Evolutionary conservation across 2,888 invertebrate species (phyloP).

Genomic region (Onthophagus sagittarius): DNA sequence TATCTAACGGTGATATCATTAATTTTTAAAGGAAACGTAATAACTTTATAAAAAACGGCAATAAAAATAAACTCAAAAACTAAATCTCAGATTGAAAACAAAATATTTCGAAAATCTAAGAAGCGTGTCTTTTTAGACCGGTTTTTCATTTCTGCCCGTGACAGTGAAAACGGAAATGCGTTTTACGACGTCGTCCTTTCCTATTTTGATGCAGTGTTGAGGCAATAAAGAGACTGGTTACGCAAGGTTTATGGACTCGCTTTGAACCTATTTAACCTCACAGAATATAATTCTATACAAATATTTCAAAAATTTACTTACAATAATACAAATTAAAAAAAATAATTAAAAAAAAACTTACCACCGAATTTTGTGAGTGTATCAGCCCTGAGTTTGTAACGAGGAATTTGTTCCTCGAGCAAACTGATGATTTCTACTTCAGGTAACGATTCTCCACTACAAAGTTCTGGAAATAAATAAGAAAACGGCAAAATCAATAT

Average conservation of each 20-base stretch:
- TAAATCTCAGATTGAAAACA: no score
- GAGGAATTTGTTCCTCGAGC: slow-evolving; percentile 91
- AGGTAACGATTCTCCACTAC: slow-evolving; percentile 86
- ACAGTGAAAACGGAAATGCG: not conserved
- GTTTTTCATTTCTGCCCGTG: not conserved
- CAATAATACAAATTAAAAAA: not conserved
- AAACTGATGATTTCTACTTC: slow-evolving; percentile 96
- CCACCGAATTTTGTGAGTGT: slow-evolving; percentile 90
- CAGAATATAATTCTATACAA: not conserved
- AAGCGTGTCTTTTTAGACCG: no score
- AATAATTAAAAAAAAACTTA: slow-evolving; percentile 43
- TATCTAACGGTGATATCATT: no score
- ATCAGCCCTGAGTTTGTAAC: slow-evolving; percentile 90
- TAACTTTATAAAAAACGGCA: no score
- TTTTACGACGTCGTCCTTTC: not conserved
- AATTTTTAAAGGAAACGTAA: no score
- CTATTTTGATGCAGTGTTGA: not conserved
- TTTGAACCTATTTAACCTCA: not conserved
- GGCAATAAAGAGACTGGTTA: not conserved
- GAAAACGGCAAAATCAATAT: no score
- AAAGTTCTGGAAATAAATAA: slow-evolving; percentile 69
- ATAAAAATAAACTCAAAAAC: no score
- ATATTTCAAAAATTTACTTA: not conserved
- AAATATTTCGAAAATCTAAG: no score
- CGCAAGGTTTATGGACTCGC: not conserved